Evolutionary conservation across 2,113 vertebrate species (phyloP).

Genomic region (Hassar affinis): DNA sequence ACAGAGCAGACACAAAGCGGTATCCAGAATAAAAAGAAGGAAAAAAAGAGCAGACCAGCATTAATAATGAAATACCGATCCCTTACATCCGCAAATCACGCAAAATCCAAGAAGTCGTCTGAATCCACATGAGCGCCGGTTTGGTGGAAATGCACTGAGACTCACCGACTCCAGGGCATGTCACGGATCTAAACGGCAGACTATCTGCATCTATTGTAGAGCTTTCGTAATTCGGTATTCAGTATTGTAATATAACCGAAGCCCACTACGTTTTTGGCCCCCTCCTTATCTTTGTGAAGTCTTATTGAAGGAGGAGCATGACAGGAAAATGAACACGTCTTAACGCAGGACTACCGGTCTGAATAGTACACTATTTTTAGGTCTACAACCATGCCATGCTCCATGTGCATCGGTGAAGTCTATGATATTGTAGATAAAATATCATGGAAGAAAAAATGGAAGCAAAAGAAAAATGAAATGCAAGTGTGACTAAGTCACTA

Average conservation of each 20-base stretch:
- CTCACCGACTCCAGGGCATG: slow-evolving; percentile 60
- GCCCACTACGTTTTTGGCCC: slow-evolving; percentile 56
- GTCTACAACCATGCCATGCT: too few species aligned
- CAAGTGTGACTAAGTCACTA: too few species aligned
- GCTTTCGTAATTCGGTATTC: slow-evolving; percentile 69
- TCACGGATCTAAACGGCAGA: slow-evolving; percentile 64
- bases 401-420: too few species aligned
- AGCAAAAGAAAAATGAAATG: too few species aligned
- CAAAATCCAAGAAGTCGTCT: slow-evolving; percentile 62
- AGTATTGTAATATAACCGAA: slow-evolving; percentile 61
- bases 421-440: too few species aligned
- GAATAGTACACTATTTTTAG: neutral
- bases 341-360: neutral
- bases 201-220: slow-evolving; percentile 61
- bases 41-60: neutral
- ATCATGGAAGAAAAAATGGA: too few species aligned
- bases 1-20: neutral
- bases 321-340: neutral
- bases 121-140: slow-evolving; percentile 61
- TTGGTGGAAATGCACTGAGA: slow-evolving; percentile 2
- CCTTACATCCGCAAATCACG: slow-evolving; percentile 43
- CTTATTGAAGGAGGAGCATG: slow-evolving; percentile 3
- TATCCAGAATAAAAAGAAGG: neutral
- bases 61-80: slow-evolving; percentile 23
- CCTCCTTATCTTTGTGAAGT: neutral